These are phyloP conservation scores for Siniperca obscura DNA, from an alignment of 2,797 vertebrate genomes.

Conservation along the genomic window DNA sequence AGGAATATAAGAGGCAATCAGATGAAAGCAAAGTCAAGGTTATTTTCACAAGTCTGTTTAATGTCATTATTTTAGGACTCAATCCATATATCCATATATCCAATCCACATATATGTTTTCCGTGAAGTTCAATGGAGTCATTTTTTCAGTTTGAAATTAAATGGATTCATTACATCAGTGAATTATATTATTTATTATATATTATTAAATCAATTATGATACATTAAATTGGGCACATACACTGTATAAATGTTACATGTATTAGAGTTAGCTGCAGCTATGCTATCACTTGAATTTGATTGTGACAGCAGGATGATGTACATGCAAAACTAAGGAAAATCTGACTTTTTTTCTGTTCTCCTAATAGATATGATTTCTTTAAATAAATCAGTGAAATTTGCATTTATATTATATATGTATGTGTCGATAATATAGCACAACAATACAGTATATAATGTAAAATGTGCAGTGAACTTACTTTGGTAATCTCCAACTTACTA, in stretches of 20 bases:
- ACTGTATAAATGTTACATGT: not conserved
- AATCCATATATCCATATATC: not conserved
- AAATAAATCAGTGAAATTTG: not conserved
- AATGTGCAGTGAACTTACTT: not conserved
- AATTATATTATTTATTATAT: not conserved
- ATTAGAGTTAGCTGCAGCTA: not conserved
- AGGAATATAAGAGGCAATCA: slow-evolving; percentile 21
- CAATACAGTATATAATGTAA: not conserved
- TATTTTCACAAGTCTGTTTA: slow-evolving; percentile 11
- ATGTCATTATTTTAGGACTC: not conserved
- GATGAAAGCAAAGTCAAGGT: slow-evolving; percentile 18
- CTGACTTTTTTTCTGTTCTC: not conserved
- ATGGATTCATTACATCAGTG: not conserved
- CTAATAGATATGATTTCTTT: not conserved
- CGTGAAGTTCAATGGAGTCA: not conserved
- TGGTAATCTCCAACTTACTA: no score
- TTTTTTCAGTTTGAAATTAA: not conserved
- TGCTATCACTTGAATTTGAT: not conserved
- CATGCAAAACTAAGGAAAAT: not conserved
- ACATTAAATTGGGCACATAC: not conserved
- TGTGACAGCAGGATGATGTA: not conserved
- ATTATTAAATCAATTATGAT: not conserved
- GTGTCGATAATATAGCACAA: not conserved
- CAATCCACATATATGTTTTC: not conserved
- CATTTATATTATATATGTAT: not conserved